Base-by-base conservation (phyloP, 2,888 invertebrate species). In the Parapristionchus giblindavisi region DNA sequence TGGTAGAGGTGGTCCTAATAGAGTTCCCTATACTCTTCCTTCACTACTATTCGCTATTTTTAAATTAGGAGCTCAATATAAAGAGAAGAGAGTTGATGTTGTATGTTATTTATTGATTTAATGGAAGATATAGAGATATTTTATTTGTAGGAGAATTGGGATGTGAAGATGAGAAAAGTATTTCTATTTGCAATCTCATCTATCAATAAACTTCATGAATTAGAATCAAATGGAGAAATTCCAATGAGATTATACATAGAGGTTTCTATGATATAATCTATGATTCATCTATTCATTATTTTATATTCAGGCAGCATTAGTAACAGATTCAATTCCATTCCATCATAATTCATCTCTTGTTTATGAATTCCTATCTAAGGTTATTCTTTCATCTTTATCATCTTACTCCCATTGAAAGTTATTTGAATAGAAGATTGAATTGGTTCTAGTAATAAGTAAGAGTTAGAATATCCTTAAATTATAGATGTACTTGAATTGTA, bases 101-200 rank as follows among this genome's bases (percentile, higher is more conserved):
- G 48, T 65, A 32, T 51, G 56, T 63, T 8, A 11, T 58, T 38
- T 27, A 43, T 21, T 48, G 2, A 32, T 29, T 24, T 43, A 8
- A 58, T 63, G 3, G 27, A 1, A 24, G 8, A 3, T 40, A 24
- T 27, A 24, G 54, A 51, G 27, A 48, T 43, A 43, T 6, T 21
- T 4, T 38, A 27, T 29, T 75, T 80, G 72, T 73, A 93, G 92
- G 97, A 98, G 88, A 94, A 95, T 91, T 99, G 98, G 97, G 94
- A 96, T 89, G 96, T 95, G 89, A 98, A 99, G 88, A 95, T 97
- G 86, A 94, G 94, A 89, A 98, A 97, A 90, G 96, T 99, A 81
- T 95, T 99, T 90, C 95, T 97, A 89, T 98, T 97, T 89, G 97
- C 96, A 88, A 96, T 96, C 89, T 93, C 94, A 85, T 97, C 96